Conservation (phyloP, 2,113 vertebrate species). For the Haliaeetus leucogaster region DNA sequence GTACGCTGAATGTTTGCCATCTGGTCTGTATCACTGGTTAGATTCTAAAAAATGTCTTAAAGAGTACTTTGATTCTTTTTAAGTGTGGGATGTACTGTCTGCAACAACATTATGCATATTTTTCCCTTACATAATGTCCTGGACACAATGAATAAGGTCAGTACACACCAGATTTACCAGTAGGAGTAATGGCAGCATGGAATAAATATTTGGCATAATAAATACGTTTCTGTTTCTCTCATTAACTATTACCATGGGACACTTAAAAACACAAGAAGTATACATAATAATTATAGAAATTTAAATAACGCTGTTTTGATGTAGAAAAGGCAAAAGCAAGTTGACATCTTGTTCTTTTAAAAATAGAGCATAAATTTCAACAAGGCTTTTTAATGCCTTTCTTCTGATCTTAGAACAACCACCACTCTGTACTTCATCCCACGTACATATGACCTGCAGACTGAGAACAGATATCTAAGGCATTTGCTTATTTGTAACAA, state of each 20-base stretch:
- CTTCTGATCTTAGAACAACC: not conserved
- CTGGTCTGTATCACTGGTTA: not conserved
- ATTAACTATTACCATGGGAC: not conserved
- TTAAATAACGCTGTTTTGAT: not conserved
- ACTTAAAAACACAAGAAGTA: not conserved
- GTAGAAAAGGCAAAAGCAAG: not conserved
- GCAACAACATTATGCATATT: constrained; percentile 46
- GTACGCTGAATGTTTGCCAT: not conserved
- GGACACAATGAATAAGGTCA: constrained; percentile 61
- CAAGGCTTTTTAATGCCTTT: not conserved
- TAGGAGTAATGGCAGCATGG: constrained; percentile 70
- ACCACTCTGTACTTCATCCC: constrained; percentile 4
- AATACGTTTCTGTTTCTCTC: constrained; percentile 58
- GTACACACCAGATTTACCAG: constrained; percentile 56
- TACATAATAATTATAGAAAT: not conserved
- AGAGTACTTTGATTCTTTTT: constrained; percentile 46
- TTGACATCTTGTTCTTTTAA: not conserved
- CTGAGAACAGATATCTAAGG: not conserved
- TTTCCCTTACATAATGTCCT: constrained; percentile 57
- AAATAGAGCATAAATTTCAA: not conserved
- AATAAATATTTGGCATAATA: constrained; percentile 73
- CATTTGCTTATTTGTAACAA: not conserved
- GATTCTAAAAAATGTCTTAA: constrained; percentile 26
- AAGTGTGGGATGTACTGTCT: constrained; percentile 59
- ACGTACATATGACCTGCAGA: not conserved